Base-by-base conservation (phyloP, 2,888 invertebrate genomes). In the Ceraclea dissimilis region DNA sequence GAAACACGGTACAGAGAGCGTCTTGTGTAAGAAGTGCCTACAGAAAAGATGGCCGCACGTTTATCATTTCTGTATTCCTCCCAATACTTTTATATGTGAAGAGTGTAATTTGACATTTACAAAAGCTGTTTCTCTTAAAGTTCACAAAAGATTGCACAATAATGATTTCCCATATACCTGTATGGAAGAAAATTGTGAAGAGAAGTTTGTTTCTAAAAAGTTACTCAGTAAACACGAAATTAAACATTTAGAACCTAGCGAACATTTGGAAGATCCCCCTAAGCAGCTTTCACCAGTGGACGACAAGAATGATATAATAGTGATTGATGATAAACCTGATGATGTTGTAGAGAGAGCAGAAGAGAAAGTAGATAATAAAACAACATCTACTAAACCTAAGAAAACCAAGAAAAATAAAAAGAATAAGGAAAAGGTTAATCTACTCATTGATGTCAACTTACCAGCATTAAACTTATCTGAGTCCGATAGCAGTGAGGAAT, bases 41-140 rank as follows among this genome's bases (percentile, higher is more conserved):
- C 90, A 92, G 67, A 93, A 92, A 67, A 91, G 91, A 66, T 93
- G 93, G 93, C 90, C 90, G 0, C 91, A 93, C 70, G 88, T 92
- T 5, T 93, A 92, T 73, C 93, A 93, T 69, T 93, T 93, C 67
- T 93, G 93, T 69, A 82, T 87, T 62, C 92, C 92, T 43, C 90
- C 92, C 2, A 72, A 80, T 10, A 78, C 81, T 54, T 92, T 92
- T 69, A 73, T 78, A 1, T 93, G 93, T 72, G 92, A 92, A 63
- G 86, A 89, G 67, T 93, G 93, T 68, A 84, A 80, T 66, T 75
- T 84, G 43, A 84, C 80, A 60, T 90, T 92, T 67, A 79, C 86
- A 2, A 83, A 76, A 65, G 90, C 92, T 6, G 87, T 90, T 44
- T 84, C 84, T 46, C 73, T 93, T 51, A 90, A 88, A 70, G 93